phyloP scores from a whole-genome alignment of 1,140 invertebrate species.

The Oryzaephilus surinamensis region DNA sequence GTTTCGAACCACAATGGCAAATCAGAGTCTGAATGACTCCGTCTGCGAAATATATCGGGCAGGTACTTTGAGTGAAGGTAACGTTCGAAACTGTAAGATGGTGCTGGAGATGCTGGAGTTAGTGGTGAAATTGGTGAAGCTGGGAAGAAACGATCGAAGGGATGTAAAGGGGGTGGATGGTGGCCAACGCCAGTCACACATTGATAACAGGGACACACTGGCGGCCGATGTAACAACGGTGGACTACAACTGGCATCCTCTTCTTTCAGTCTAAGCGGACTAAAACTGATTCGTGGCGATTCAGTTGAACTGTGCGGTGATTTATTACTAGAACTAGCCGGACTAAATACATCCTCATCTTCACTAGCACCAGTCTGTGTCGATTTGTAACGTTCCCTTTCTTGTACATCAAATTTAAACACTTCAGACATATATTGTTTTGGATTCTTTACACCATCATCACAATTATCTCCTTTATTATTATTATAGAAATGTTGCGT shows the following conservation, averaged over 20 bases:
- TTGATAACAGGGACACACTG: slow-evolving; percentile 40
- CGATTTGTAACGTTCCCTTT: slow-evolving; percentile 36
- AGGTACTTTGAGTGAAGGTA: slow-evolving; percentile 65
- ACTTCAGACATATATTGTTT: slow-evolving; percentile 36
- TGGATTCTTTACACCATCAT: slow-evolving; percentile 18
- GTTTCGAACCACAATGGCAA: slow-evolving; percentile 44
- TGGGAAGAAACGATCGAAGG: slow-evolving; percentile 45
- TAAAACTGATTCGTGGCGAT: slow-evolving; percentile 47
- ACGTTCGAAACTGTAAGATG: slow-evolving; percentile 51
- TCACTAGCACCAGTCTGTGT: slow-evolving; percentile 37
- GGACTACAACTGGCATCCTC: slow-evolving; percentile 36
- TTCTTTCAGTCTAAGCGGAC: slow-evolving; percentile 45
- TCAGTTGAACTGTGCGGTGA: slow-evolving; percentile 44
- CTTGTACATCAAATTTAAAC: slow-evolving; percentile 43
- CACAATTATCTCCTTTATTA: slow-evolving; percentile 30
- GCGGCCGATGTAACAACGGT: slow-evolving; percentile 28
- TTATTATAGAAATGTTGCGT: slow-evolving; percentile 30
- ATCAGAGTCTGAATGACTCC: slow-evolving; percentile 68
- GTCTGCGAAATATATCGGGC: slow-evolving; percentile 52
- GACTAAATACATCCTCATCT: slow-evolving; percentile 47
- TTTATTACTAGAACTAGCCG: slow-evolving; percentile 41
- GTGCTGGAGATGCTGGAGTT: slow-evolving; percentile 43
- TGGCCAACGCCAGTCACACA: slow-evolving; percentile 38
- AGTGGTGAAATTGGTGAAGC: slow-evolving; percentile 50
- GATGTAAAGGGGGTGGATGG: slow-evolving; percentile 39